Base-by-base conservation (phyloP, 1,140 invertebrate species). In the Drosophila lacertosa region DNA sequence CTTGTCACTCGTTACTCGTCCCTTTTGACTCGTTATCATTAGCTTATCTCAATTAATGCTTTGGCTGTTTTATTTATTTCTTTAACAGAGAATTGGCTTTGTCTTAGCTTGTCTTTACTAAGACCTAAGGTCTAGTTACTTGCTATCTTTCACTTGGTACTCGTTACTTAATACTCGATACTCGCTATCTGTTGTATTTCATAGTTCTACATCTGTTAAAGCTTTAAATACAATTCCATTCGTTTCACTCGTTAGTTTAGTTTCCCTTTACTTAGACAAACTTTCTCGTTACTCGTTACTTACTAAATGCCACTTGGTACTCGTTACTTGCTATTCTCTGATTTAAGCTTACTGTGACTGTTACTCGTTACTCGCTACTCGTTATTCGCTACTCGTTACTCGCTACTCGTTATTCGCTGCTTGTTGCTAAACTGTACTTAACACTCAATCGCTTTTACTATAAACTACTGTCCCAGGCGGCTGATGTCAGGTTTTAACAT, bases 391-490 rank as follows among this genome's bases (percentile, higher is more conserved):
- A 5, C 20, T 54, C 9, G 32, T 18, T 37, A 9, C 26, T 54
- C 10, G 13, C 20, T 45, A 26, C 33, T 48, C 24, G 18, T 22
- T 39, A 13, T n/a, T 42, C 39, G 39, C 9, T 16, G 7, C 20
- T 26, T 24, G n/a, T 10, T 37, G 35, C 13, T 15, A 50, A 66
- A 32, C 63, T 68, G 80, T 51, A 76, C 47, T 86, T 81, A 70
- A 53, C 77, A 73, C 68, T 45, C 73, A 77, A 86, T 77, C 57
- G 81, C 26, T 57, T 58, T 33, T 16, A 40, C 26, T 40, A 42
- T 64, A 15, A 45, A 39, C 22, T 59, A 16, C 29, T 50, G 35
- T 67, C 57, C 53, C 72, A 45, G 42, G 44, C 45, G 51, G 6
- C 32, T 47, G 37, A 37, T 45, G 29, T 60, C 48, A 59, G 18